Evolutionary conservation across 2,888 invertebrate species (phyloP).

Genomic region (Polydrusus tereticollis): DNA sequence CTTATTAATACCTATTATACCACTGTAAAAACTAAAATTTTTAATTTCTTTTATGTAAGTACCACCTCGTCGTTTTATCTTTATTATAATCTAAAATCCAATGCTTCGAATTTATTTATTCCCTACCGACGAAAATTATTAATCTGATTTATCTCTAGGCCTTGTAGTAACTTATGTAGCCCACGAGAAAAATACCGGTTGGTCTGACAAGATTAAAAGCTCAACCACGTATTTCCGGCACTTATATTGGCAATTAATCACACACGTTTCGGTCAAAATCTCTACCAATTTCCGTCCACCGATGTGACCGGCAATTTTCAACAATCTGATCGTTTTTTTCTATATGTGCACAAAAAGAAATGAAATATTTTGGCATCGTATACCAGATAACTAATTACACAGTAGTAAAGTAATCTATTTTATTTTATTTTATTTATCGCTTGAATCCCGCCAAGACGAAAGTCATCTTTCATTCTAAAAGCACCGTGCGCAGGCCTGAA

Average conservation of each 20-base stretch:
- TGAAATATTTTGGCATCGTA: not conserved
- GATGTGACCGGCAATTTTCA: not conserved
- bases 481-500: too few species aligned
- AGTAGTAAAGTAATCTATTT: not conserved
- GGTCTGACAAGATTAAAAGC: not conserved
- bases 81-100: too few species aligned
- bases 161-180: not conserved
- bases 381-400: not conserved
- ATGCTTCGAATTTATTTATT: too few species aligned
- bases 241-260: constrained; percentile 31
- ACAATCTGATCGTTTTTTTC: not conserved
- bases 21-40: too few species aligned
- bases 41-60: too few species aligned
- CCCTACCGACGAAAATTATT: not conserved
- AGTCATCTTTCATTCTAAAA: too few species aligned
- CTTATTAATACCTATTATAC: too few species aligned
- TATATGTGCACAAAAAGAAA: not conserved
- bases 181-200: not conserved
- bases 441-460: not conserved
- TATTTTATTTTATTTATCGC: not conserved
- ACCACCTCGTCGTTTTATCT: too few species aligned
- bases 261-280: constrained; percentile 25
- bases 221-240: constrained; percentile 20
- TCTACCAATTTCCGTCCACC: constrained; percentile 10
- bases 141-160: not conserved